Conservation (phyloP, 2,888 invertebrate species). For the Cantharis lateralis region DNA sequence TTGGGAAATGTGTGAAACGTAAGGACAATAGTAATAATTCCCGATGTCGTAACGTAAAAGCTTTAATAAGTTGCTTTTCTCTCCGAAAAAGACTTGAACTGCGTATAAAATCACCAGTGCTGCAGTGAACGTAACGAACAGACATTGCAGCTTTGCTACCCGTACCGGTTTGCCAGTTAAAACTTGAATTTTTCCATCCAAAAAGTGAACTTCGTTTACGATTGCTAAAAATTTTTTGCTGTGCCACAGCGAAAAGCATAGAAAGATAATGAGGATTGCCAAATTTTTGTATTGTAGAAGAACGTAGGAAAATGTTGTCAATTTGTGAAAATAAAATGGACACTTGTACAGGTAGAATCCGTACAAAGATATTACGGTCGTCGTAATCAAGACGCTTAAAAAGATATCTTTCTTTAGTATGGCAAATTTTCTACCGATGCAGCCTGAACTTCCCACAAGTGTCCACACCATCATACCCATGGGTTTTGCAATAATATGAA, state of each 20-base stretch:
- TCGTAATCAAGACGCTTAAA: background rate
- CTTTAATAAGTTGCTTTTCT: background rate
- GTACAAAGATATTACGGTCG: background rate
- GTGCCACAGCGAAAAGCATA: background rate
- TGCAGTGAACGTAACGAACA: background rate
- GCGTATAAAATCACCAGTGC: background rate
- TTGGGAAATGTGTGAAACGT: background rate
- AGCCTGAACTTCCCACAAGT: background rate
- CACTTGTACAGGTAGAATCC: background rate
- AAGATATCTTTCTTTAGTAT: background rate
- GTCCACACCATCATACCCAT: background rate
- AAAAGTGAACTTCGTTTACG: background rate
- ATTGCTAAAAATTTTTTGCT: background rate
- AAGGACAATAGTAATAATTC: background rate
- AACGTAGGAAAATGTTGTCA: background rate
- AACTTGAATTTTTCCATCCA: background rate
- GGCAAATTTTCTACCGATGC: background rate
- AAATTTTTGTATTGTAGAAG: background rate
- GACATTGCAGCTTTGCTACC: background rate
- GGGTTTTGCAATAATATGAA: background rate
- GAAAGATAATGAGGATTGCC: background rate
- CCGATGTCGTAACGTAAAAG: background rate
- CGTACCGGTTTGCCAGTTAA: background rate
- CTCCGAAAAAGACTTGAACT: background rate
- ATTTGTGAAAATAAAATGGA: background rate